Evolutionary conservation across 1,140 invertebrate genomes (phyloP), one percentile per base, ranked within the genome.

Genomic region (Brachionus rubens): DNA sequence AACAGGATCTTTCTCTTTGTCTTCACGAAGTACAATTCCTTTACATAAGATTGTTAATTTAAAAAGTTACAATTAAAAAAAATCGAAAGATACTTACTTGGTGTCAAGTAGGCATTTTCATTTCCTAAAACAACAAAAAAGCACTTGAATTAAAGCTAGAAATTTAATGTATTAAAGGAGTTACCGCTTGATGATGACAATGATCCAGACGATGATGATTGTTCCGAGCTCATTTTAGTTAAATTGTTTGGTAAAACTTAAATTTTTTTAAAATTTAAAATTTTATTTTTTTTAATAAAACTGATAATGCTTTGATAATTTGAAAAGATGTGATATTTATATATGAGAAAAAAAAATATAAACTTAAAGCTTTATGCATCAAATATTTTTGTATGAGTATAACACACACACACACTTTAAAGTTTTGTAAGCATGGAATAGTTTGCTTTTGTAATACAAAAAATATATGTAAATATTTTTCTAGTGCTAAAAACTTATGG

Each of bases 251-350:
- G n/a, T 59, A 19, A 19, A 16, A 10, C 36, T 36, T 3, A 26
- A 52, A 52, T 24, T 12, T 59, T 59, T 59, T 33, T 33, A 59
- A 59, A n/a, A 28, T 33, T 33, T 36, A 12, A 36, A 33, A 59
- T 24, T 28, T 56, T 28, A 30, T 28, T 14, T n/a, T 14, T 28
- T 56, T 56, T 56, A 12, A 36, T 33, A 19, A 40, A 59, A 36
- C 14, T 59, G n/a, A n/a, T 33, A 59, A 59, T 36, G 36, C 19
- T 19, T 59, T 59, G 26, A 59, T 33, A 33, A 59, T 33, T 59
- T 59, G 54, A 36, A 16, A 59, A 59, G n/a, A 59, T 59, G 54
- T 33, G 54, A 59, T 59, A 59, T 59, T 59, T 59, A 59, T 59
- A 59, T 59, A 59, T 33, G 9, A 36, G 30, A 16, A 4, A 36